Percentiles rank a stretch among this genome's conserved stretches.
phyloP scores from a whole-genome alignment of 2,888 invertebrate species.

The Watsonalla binaria region DNA sequence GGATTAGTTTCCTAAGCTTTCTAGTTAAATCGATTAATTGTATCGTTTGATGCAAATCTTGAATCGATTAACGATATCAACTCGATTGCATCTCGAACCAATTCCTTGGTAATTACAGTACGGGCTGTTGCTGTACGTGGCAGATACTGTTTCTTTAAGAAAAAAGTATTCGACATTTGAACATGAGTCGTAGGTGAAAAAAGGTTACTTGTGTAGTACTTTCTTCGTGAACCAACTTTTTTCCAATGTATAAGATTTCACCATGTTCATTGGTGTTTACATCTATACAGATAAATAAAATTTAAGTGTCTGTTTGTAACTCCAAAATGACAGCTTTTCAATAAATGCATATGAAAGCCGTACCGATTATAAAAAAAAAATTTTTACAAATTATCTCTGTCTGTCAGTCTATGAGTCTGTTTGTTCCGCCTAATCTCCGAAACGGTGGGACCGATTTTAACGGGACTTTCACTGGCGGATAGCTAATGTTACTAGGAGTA shows the following conservation, averaged over 20 bases:
- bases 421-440: too few relatives aligned
- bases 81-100: conserved; percentile 3
- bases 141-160: conserved; percentile 45
- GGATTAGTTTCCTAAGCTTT: not conserved
- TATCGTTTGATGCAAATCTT: not conserved
- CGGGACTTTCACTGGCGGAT: too few relatives aligned
- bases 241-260: conserved; percentile 20
- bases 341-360: too few relatives aligned
- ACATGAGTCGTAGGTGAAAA: conserved; percentile 36
- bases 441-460: too few relatives aligned
- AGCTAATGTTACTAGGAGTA: too few relatives aligned
- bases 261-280: conserved; percentile 3
- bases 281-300: too few relatives aligned
- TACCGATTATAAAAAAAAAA: too few relatives aligned
- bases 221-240: conserved; percentile 6
- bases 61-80: conserved; percentile 2
- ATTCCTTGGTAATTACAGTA: conserved; percentile 2
- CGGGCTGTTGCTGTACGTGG: conserved; percentile 25
- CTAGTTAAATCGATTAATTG: conserved; percentile 1
- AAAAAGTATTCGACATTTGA: conserved; percentile 41
- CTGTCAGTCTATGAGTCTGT: too few relatives aligned
- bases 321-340: too few relatives aligned
- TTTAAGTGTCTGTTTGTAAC: too few relatives aligned
- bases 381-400: too few relatives aligned
- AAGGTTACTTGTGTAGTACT: conserved; percentile 33